Percentiles rank a stretch among this genome's conserved stretches.
Conservation (phyloP, 2,888 invertebrate species). For the Meandrusa payeni region DNA sequence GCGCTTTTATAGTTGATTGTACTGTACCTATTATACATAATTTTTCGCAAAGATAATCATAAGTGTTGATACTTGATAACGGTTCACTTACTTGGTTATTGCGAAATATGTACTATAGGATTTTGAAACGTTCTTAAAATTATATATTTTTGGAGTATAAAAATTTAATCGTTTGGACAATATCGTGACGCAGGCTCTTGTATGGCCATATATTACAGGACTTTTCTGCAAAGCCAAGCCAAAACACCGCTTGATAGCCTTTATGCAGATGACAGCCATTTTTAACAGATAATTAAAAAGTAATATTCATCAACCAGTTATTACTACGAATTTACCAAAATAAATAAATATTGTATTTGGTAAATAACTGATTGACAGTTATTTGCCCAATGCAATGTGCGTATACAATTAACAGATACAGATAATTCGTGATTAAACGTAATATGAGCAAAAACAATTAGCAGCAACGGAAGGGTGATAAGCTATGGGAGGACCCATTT, state of each 20-base stretch:
- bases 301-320: conserved; percentile 17
- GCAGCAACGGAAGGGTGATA: too few species aligned
- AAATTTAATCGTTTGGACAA: conserved; percentile 2
- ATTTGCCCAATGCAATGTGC: too few species aligned
- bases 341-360: too few species aligned
- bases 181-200: conserved; percentile 16
- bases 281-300: conserved; percentile 30
- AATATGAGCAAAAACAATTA: too few species aligned
- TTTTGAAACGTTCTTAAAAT: conserved; percentile 9
- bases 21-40: neutral
- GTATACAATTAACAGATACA: too few species aligned
- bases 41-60: conserved; percentile 7
- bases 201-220: conserved; percentile 34
- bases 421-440: too few species aligned
- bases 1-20: too few species aligned
- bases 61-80: too few species aligned
- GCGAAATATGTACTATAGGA: conserved; percentile 14
- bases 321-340: neutral
- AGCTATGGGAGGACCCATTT: too few species aligned
- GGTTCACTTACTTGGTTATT: conserved; percentile 17
- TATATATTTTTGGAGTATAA: neutral
- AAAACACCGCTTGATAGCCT: conserved; percentile 48
- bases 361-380: too few species aligned
- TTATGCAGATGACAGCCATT: conserved; percentile 48
- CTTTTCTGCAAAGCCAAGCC: conserved; percentile 40